Evolutionary conservation across 2,888 invertebrate species (phyloP), one percentile per base, ranked within the genome.

Genomic region (Sabatieria punctata): DNA sequence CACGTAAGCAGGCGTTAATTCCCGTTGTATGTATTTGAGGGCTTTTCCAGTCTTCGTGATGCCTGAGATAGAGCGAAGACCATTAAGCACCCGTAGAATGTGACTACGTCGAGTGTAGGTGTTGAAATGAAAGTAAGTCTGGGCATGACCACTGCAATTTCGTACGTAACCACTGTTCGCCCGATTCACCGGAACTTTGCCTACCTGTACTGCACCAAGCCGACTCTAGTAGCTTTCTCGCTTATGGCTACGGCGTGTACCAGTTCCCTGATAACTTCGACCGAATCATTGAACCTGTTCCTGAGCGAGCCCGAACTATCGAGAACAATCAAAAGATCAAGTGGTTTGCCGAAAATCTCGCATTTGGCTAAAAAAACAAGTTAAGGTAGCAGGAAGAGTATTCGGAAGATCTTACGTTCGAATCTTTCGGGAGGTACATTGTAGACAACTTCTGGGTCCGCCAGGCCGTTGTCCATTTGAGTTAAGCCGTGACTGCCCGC

Each of bases 31-130:
- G 41, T 60, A 61, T 36, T 60, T 58, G 45, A 62, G 57, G 8
- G 60, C 63, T 22, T 55, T 57, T 19, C 62, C 63, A 25, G 60
- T 58, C 33, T 60, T 51, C 6, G 63, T 63, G 45, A 63, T 60
- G 25, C 63, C 63, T 15, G 58, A 59, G 4, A 62, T 59, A 41
- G 58, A 58, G 27, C 60, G 45, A 22, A 62, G 52, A 2, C 57
- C 59, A 43, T 55, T 55, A 13, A 60, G 42, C 2, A 59, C 61
- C 1, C 51, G 52, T 15, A 59, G 50, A 1, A 61, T 41, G 36
- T 60, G 57, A 8, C 38, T 6, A 18, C 38, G n/a, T 8, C n/a
- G 6, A n/a, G 4, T 43, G 30, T 35, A 43, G 2, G 45, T 41
- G 41, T 48, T 45, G 45, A 50, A 50, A 11, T 39, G 25, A 36